Evolutionary conservation across 2,888 invertebrate species (phyloP), one percentile per base, ranked within the genome.

Genomic region (Mesoligia furuncula): DNA sequence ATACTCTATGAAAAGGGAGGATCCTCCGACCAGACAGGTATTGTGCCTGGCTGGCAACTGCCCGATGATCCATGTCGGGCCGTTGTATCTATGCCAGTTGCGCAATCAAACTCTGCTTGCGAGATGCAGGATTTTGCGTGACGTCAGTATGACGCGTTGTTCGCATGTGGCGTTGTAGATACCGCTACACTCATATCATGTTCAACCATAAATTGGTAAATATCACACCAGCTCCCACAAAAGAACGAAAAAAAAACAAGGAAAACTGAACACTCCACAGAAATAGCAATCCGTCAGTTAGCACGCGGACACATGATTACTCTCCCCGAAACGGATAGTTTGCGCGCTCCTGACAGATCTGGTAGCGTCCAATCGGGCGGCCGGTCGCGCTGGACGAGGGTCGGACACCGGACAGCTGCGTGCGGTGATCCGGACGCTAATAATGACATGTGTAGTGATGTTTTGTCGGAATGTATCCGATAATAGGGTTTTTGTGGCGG

Each of bases 331-430:
- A 82, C 81, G 79, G 73, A 76, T 80, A 85, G 78, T 80, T 76
- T 76, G 68, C 79, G 69, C 79, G 48, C 65, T 71, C 75, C 83
- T 85, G 87, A 85, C 89, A 87, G 85, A 79, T 83, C 77, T 79
- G 79, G 85, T 87, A 82, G 73, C 67, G 76, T 86, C 67, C 86
- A 76, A 85, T 85, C 81, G 80, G 80, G 61, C 74, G 69, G 68
- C n/a, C 69, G 17, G 84, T 79, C 86, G 72, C n/a, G 27, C 59
- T 75, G 70, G 87, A 89, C 85, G 69, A 86, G 89, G 90, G 89
- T 89, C 81, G 69, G 83, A 75, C 83, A 77, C 48, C 82, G 70
- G 70, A 75, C 73, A 70, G 77, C 64, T 76, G 59, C 54, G 75
- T 48, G 71, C 72, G 74, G 51, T 83, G 76, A 81, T 71, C 79